These are phyloP conservation scores for Leuctra nigra DNA, from an alignment of 2,888 invertebrate species.

Conservation along the genomic window DNA sequence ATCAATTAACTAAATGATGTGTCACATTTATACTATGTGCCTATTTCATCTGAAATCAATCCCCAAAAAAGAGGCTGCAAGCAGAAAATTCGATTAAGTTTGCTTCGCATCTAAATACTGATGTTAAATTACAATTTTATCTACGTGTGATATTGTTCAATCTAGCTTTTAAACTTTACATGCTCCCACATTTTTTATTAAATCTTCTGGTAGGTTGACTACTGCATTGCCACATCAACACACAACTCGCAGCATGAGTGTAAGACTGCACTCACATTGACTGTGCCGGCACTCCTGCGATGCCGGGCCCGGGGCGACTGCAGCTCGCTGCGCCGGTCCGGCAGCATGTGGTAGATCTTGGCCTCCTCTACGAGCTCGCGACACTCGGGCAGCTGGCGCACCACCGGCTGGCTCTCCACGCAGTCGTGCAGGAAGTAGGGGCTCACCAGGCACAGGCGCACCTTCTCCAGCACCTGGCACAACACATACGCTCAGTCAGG, in stretches of 20 bases:
- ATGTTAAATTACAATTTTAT: too few species aligned
- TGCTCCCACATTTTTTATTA: too few species aligned
- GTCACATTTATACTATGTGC: too few species aligned
- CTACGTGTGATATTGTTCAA: too few species aligned
- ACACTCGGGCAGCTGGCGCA: constrained; percentile 39
- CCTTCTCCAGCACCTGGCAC: constrained; percentile 40
- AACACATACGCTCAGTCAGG: too few species aligned
- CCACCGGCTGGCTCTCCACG: constrained; percentile 39
- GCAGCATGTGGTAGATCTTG: constrained; percentile 42
- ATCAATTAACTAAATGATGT: too few species aligned
- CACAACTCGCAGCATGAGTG: constrained; percentile 36
- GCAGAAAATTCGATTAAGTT: too few species aligned
- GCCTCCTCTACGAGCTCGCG: constrained; percentile 42
- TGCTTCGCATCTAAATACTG: too few species aligned
- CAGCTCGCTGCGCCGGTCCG: constrained; percentile 41
- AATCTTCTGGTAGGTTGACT: too few species aligned
- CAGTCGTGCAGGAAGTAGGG: constrained; percentile 45
- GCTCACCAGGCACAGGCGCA: constrained; percentile 42
- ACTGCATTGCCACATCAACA: constrained; percentile 45
- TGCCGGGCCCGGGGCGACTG: constrained; percentile 39
- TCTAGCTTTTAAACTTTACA: too few species aligned
- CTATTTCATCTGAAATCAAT: too few species aligned
- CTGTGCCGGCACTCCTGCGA: constrained; percentile 38
- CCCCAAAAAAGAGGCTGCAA: too few species aligned
- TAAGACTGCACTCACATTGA: constrained; percentile 27